These are phyloP conservation scores for Dermochelys coriacea DNA, from an alignment of 2,797 vertebrate genomes.

Conservation along the genomic window DNA sequence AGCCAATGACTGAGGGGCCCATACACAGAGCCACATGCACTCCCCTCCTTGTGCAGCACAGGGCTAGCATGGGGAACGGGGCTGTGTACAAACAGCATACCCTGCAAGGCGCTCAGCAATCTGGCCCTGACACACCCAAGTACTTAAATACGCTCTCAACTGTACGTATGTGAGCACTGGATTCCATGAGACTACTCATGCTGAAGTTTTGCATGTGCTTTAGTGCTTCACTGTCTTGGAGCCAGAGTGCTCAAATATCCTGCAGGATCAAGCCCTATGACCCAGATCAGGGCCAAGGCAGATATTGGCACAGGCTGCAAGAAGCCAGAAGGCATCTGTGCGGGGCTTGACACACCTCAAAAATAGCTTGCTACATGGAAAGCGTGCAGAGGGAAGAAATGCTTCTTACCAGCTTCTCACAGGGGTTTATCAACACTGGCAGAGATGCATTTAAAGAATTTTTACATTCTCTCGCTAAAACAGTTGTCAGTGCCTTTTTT, in stretches of 20 bases:
- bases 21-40: no score
- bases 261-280: not conserved
- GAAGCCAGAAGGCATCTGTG: not conserved
- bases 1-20: not conserved
- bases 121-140: not conserved
- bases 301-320: not conserved
- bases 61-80: not conserved
- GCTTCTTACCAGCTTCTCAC: rapidly evolving
- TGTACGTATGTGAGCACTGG: not conserved
- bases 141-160: not conserved
- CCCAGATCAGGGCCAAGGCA: rapidly evolving
- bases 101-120: not conserved
- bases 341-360: not conserved
- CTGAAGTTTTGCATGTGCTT: not conserved
- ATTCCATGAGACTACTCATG: not conserved
- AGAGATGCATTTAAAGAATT: not conserved
- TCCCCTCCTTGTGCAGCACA: not conserved
- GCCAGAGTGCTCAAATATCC: not conserved
- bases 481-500: not conserved
- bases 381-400: rapidly evolving
- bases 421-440: rapidly evolving
- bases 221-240: not conserved
- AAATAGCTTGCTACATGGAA: rapidly evolving
- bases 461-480: rapidly evolving
- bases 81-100: not conserved